Base-by-base conservation (phyloP, 1,140 invertebrate genomes). In the Phthorimaea operculella region DNA sequence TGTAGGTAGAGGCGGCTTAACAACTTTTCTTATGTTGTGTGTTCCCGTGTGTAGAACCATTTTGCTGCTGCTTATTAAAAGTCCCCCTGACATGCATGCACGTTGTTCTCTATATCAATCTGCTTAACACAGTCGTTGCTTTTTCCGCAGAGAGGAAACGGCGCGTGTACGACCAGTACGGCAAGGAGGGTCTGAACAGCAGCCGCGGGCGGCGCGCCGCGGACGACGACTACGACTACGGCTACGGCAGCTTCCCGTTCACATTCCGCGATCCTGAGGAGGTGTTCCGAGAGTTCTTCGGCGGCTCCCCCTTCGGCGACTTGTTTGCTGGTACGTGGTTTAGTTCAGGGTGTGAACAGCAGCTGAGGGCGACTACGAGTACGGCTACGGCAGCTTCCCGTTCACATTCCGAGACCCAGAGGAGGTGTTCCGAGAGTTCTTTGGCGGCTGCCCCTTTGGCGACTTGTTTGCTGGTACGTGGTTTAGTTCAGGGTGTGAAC, bases 251-350 rank as follows among this genome's bases (percentile, higher is more conserved):
- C 63, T 93, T 91, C 86, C 87, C 88, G 53, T 95, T 97, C 85
- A 91, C 92, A 59, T 99, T 99, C 90, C 91, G 97, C 77, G 97
- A 98, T 73, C 98, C 98, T 7, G 95, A 98, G 71, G 98, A 99
- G 76, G 95, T 98, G 16, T 99, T 99, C 85, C 92, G 93, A 86
- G 94, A 96, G 87, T 96, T 98, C 78, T 98, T 98, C 76, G 91
- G 91, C 58, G 90, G 89, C 57, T 87, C 87, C 36, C 88, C 91
- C 11, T 92, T 95, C 72, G 90, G 89, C 63, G 90, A 93, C 72
- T 81, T 94, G 39, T 92, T 95, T 86, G 88, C 88, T 76, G 88
- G 90, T 92, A 83, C 85, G 72, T 28, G 6, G 21, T 28, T n/a
- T n/a, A n/a, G n/a, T n/a, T n/a, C n/a, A 97, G 66, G 96, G 96